Conservation (phyloP, 2,113 vertebrate species). For the Malurus cyaneus region DNA sequence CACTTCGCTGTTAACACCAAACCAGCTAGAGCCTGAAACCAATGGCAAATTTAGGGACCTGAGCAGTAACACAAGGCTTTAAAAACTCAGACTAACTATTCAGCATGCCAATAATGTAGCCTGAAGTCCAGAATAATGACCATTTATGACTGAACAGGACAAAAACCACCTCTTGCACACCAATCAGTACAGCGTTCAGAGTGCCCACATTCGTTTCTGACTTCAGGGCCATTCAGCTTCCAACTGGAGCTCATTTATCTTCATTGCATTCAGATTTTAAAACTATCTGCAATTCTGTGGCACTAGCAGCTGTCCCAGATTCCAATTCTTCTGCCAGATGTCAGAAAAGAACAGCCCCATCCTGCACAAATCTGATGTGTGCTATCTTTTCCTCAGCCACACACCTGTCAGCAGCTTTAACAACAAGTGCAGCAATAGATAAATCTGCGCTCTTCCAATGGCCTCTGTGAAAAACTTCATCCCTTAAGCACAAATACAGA, state of each 20-base stretch:
- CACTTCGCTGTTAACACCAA: neutral
- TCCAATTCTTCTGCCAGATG: constrained; percentile 38
- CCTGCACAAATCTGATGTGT: neutral
- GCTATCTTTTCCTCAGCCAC: neutral
- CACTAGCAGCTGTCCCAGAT: constrained; percentile 34
- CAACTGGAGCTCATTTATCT: constrained; percentile 47
- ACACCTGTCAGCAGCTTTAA: constrained; percentile 15
- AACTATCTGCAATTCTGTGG: constrained; percentile 24
- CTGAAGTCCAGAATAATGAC: neutral
- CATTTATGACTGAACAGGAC: neutral
- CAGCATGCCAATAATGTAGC: neutral
- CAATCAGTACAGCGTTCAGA: neutral
- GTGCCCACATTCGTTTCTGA: neutral
- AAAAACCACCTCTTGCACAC: neutral
- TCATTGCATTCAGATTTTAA: constrained; percentile 23
- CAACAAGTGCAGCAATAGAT: neutral
- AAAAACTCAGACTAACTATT: neutral
- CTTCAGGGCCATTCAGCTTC: neutral
- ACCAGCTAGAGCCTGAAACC: neutral
- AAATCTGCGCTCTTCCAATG: neutral
- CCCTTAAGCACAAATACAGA: neutral
- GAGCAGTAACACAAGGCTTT: neutral
- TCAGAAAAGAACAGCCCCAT: constrained; percentile 16
- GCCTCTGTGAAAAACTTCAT: neutral
- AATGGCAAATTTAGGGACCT: neutral